A percentile compares a stretch with the other conserved stretches of the same genome.
These are phyloP conservation scores for Drosophila subquinaria DNA, from an alignment of 2,888 invertebrate species.

Conservation along the genomic window DNA sequence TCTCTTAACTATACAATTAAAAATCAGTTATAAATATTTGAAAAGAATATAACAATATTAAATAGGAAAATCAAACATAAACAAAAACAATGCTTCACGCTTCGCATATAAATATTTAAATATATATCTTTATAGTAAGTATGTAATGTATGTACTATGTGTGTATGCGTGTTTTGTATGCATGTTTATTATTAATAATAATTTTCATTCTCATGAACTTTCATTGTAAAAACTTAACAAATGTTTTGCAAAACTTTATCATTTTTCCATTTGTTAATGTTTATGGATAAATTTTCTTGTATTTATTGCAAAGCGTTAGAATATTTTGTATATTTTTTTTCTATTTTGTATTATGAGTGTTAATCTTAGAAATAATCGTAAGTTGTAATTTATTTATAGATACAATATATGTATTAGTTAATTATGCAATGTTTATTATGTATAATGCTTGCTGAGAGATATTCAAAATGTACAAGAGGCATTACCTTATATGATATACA, in stretches of 20 bases:
- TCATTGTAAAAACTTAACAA: constrained; percentile 81
- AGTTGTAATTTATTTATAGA: constrained; percentile 51
- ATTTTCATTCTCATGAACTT: constrained; percentile 55
- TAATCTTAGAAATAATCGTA: constrained; percentile 52
- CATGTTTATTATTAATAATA: constrained; percentile 49
- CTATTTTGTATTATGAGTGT: constrained; percentile 41
- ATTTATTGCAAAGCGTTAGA: constrained; percentile 64
- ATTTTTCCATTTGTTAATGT: constrained; percentile 40
- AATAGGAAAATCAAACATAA: constrained; percentile 34
- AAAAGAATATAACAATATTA: constrained; percentile 37
- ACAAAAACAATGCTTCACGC: constrained; percentile 40
- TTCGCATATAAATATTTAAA: constrained; percentile 27
- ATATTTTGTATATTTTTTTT: constrained; percentile 35
- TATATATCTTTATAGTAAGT: constrained; percentile 14
- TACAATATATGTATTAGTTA: constrained; percentile 43
- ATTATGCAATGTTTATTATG: constrained; percentile 27
- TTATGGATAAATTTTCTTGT: constrained; percentile 32
- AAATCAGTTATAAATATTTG: constrained; percentile 60
- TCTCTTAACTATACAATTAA: constrained; percentile 77
- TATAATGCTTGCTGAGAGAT: constrained; percentile 65
- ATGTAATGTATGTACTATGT: constrained; percentile 17
- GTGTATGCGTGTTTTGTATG: constrained; percentile 10
- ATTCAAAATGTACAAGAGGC: constrained; percentile 71
- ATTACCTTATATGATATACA: constrained; percentile 61
- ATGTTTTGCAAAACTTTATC: constrained; percentile 75